These are phyloP conservation scores for Macrobrachium nipponense DNA, from an alignment of 1,140 invertebrate species.

Conservation along the genomic window DNA sequence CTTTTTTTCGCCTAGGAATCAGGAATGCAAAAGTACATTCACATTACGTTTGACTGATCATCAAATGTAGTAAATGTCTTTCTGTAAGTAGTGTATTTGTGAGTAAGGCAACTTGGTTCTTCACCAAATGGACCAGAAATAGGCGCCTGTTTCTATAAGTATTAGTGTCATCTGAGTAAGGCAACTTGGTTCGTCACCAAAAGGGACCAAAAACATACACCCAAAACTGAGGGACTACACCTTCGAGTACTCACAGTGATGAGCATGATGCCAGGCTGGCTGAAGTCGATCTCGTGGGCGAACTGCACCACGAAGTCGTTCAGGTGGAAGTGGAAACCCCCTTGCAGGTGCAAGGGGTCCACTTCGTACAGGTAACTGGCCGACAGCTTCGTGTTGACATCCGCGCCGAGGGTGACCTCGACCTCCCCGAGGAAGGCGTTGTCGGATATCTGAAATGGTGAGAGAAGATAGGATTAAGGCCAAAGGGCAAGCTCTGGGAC, in stretches of 20 bases:
- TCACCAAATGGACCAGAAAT: not conserved
- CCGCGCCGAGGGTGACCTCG: constrained; percentile 23
- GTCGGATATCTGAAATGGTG: constrained; percentile 23
- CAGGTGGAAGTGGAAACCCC: constrained; percentile 35
- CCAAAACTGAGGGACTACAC: not conserved
- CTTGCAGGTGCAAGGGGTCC: constrained; percentile 26
- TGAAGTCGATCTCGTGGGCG: constrained; percentile 29
- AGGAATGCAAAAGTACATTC: too few species aligned
- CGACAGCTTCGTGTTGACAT: constrained; percentile 4
- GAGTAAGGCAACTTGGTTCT: too few species aligned
- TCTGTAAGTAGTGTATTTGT: too few species aligned
- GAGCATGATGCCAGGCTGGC: not conserved
- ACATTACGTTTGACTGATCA: too few species aligned
- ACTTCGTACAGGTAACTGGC: constrained; percentile 15
- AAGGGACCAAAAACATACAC: not conserved
- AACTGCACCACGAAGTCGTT: constrained; percentile 30
- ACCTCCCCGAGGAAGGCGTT: constrained; percentile 17
- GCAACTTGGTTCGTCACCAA: too few species aligned
- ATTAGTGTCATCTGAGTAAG: too few species aligned
- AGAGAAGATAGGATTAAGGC: not conserved
- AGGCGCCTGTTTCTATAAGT: not conserved
- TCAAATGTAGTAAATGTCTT: too few species aligned
- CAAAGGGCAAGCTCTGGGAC: not conserved
- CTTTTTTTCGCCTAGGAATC: too few species aligned
- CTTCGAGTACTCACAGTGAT: constrained; percentile 21